Base-by-base conservation (phyloP, 1,140 invertebrate genomes). In the Rhagoletis zephyria region DNA sequence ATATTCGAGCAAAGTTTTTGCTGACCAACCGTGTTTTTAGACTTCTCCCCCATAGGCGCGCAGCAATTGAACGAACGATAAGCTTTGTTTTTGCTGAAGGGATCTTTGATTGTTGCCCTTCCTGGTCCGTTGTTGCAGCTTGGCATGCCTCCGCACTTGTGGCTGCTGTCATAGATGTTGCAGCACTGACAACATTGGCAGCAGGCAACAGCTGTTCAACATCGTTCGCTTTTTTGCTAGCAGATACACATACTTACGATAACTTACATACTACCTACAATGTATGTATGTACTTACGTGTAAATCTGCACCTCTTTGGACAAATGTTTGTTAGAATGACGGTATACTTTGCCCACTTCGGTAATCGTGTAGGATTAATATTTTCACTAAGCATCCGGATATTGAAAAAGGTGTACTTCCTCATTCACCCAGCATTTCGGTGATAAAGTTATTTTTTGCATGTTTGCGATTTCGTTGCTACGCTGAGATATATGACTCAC, bases 11-110 rank as follows among this genome's bases (percentile, higher is more conserved):
- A 61, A 48, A 42, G 67, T 74, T 88, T 88, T 88, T 88, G 87
- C 87, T 88, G 87, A 88, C 87, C 87, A 63, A 74, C 86, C 85
- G 64, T 77, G 65, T 60, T 70, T 88, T 86, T 87, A 30, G 19
- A 12, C 45, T 59, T 67, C 45, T 45, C 45, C 56, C 60, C 30
- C 51, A 6, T 10, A 14, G 42, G 67, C 67, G n/a, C n/a, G 67
- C 14, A 12, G 67, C 10, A 70, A 70, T 48, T n/a, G n/a, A n/a
- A n/a, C 67, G 67, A 48, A 74, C 6, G 81, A 30, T 59, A 51
- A 59, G 40, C 64, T 85, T 59, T 87, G 51, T 74, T 59, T 85
- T 70, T 65, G 81, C 63, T 74, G 16, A 81, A 48, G 64, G 45
- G 63, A 77, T 87, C 87, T 87, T 64, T 48, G 61, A 86, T 86